Conservation (phyloP, 1,140 invertebrate species). For the Gonioctena quinquepunctata region DNA sequence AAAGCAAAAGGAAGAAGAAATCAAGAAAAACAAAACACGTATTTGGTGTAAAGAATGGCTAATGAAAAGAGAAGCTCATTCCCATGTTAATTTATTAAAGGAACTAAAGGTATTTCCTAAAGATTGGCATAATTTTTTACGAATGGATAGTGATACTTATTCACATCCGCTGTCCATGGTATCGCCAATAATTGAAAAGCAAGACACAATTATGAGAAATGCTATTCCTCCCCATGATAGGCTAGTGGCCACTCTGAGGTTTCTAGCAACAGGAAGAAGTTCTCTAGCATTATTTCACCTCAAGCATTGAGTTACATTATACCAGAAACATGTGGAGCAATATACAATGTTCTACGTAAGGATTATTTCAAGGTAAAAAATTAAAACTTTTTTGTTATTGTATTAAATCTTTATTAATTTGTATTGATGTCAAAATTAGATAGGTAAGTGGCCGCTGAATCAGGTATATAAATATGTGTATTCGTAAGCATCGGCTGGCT, state of each 20-base stretch:
- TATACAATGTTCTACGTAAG: slow-evolving; percentile 14
- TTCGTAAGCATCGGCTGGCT: too few relatives aligned
- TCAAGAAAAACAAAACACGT: too few relatives aligned
- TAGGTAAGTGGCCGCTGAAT: not conserved
- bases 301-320: slow-evolving; percentile 47
- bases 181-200: slow-evolving; percentile 31
- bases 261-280: slow-evolving; percentile 41
- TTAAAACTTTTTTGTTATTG: not conserved
- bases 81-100: not conserved
- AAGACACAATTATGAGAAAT: slow-evolving; percentile 1
- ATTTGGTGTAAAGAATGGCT: too few relatives aligned
- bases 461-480: not conserved
- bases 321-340: slow-evolving; percentile 47
- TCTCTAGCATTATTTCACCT: slow-evolving; percentile 51
- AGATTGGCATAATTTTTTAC: not conserved
- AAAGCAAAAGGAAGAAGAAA: too few relatives aligned
- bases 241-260: slow-evolving; percentile 35
- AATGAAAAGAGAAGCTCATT: too few relatives aligned
- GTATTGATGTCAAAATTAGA: not conserved
- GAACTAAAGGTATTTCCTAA: not conserved
- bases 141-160: not conserved
- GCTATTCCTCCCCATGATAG: not conserved
- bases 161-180: slow-evolving; percentile 19
- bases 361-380: slow-evolving; percentile 25
- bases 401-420: not conserved